Base-by-base conservation (phyloP, 2,888 invertebrate species). In the Iselma pallidipennis region DNA sequence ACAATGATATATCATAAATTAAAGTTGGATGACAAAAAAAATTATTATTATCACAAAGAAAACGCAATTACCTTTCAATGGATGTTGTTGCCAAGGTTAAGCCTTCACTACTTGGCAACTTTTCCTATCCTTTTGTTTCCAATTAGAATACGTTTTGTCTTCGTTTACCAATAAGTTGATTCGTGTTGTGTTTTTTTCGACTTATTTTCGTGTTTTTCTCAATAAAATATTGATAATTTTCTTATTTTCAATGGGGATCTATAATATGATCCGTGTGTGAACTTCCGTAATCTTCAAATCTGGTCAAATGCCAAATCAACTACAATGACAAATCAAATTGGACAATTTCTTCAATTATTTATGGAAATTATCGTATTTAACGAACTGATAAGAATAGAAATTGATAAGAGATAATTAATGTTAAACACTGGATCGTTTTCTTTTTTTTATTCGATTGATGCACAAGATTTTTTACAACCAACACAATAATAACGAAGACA, bases 21-120 rank as follows among this genome's bases (percentile, higher is more conserved):
- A 62, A 58, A 66, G 62, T 61, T 66, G 64, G 57, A 65, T 63
- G 55, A 58, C 57, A 58, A 56, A 49, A 59, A 60, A 42, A 42
- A 59, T 42, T 61, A 61, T 61, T 59, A 56, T 62, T 63, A 62
- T 61, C 65, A 68, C 66, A 68, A 68, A 66, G 68, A 63, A 61
- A 66, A 66, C 66, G 65, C 68, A 68, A 65, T 63, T 65, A 66
- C 63, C 61, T 63, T 59, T 61, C 57, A 53, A 63, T 52, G 21
- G 42, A 25, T 45, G 60, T 37, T 58, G 63, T 31, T 60, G 64
- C 61, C 66, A 66, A 68, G 68, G 68, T 63, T 68, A 61, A 61
- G 28, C 59, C 59, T 60, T 63, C 60, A 16, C 19, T 37, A 7
- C 6, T 2, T 16, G 1, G 16, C n/a, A n/a, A 16, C 2, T 16